phyloP scores from a whole-genome alignment of 1,140 invertebrate genomes.

The Brachionus koreanus region DNA sequence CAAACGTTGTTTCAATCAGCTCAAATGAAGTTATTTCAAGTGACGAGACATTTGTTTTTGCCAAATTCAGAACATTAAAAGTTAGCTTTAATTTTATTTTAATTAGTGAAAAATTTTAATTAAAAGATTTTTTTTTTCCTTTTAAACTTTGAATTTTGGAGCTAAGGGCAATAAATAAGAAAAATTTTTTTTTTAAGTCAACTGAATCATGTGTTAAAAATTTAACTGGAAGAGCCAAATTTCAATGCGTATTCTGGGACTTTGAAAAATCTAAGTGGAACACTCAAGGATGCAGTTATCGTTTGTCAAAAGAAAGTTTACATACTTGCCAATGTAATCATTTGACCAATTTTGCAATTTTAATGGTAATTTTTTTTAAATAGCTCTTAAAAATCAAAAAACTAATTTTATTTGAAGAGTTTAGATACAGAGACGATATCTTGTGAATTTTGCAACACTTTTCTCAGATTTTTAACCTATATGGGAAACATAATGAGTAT shows the following conservation, averaged over 20 bases:
- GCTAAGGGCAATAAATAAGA: not conserved
- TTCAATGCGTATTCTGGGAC: conserved; percentile 41
- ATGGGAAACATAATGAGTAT: conserved; percentile 9
- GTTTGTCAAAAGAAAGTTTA: not conserved
- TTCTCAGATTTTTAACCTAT: not conserved
- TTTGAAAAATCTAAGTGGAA: conserved; percentile 16
- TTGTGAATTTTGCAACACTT: conserved; percentile 1
- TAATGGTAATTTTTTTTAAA: not conserved
- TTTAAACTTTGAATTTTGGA: not conserved
- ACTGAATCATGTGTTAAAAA: not conserved
- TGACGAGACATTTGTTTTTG: conserved; percentile 1
- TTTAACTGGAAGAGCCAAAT: not conserved
- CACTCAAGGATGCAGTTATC: not conserved
- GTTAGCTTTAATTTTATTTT: too few relatives aligned
- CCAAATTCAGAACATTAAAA: not conserved
- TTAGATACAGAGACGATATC: not conserved
- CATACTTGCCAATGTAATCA: conserved; percentile 38
- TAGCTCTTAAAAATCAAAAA: not conserved
- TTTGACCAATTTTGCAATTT: conserved; percentile 40
- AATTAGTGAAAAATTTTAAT: too few relatives aligned
- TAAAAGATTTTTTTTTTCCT: too few relatives aligned
- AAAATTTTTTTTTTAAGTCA: not conserved
- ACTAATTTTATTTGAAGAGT: conserved; percentile 1
- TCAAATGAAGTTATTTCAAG: conserved; percentile 2
- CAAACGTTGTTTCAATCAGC: conserved; percentile 20